Evolutionary conservation across 2,113 vertebrate species (phyloP), one percentile per base, ranked within the genome.

Genomic region (Nettapus auritus): DNA sequence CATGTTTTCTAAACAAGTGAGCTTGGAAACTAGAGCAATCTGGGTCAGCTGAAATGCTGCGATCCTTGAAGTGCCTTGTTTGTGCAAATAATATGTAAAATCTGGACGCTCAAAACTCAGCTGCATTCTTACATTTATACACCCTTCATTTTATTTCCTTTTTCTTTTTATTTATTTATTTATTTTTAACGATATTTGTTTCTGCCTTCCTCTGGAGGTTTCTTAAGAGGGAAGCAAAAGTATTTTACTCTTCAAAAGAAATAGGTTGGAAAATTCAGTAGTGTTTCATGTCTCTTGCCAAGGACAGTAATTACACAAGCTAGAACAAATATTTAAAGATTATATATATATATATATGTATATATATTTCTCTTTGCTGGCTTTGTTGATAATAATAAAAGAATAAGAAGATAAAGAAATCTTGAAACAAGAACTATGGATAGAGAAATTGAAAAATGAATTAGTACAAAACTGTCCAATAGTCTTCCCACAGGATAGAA

Each of bases 301-400:
- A 87, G 80, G 23, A 69, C 19, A 79, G 66, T 92, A 92, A 96
- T 96, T 95, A 93, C 77, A 79, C 19, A 84, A 84, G 55, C 38
- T 93, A 78, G 53, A 76, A 73, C 79, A 95, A 94, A 94, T 94
- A 95, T 93, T 92, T 93, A 89, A 96, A 83, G 63, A 80, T 83
- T 93, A 76, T 40, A 40, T 40, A n/a, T n/a, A n/a, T n/a, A 38
- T 38, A 34, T 3, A 75, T 62, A 70, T 46, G 21, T 10, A 22
- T 48, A 48, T 48, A 22, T 48, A 48, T 46, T 28, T 4, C 31
- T 90, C 52, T 62, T 55, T 83, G 19, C 14, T 0, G 0, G 15
- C 22, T 93, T 92, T 22, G 3, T 82, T 92, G 83, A 81, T 84
- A 59, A 71, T 85, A 91, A 90, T 82, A 75, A 81, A 88, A 91